phyloP scores from a whole-genome alignment of 1,140 invertebrate genomes.

The Psix sp. region DNA sequence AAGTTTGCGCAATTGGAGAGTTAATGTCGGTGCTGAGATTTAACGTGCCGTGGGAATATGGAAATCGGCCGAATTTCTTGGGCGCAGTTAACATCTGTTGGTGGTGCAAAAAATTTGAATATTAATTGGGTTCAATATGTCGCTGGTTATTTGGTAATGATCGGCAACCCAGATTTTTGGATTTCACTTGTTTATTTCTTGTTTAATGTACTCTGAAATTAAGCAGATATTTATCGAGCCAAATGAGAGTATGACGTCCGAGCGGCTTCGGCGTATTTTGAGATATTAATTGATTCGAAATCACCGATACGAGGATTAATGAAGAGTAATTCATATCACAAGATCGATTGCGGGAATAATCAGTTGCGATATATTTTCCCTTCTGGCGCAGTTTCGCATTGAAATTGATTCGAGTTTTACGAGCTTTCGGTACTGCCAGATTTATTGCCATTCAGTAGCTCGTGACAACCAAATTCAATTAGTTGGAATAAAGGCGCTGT shows the following conservation, averaged over 20 bases:
- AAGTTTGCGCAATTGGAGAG: slow-evolving; percentile 47
- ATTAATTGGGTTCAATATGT: slow-evolving; percentile 56
- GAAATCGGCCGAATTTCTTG: slow-evolving; percentile 41
- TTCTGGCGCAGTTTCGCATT: too few species aligned
- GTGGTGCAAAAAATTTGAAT: slow-evolving; percentile 34
- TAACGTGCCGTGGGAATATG: slow-evolving; percentile 49
- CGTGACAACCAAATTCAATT: slow-evolving; percentile 26
- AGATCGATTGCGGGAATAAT: too few species aligned
- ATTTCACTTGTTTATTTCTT: slow-evolving; percentile 38
- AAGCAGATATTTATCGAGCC: neutral
- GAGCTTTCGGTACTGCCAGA: neutral
- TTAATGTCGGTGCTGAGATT: slow-evolving; percentile 29
- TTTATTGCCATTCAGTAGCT: slow-evolving; percentile 1
- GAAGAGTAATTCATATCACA: too few species aligned
- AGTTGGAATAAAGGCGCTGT: too few species aligned
- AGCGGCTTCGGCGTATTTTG: too few species aligned
- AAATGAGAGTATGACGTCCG: neutral
- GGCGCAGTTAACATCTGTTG: slow-evolving; percentile 38
- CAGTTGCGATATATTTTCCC: too few species aligned
- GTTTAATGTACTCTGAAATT: slow-evolving; percentile 24
- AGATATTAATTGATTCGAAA: too few species aligned
- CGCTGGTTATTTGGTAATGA: slow-evolving; percentile 53
- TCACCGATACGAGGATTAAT: too few species aligned
- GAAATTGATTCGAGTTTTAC: too few species aligned
- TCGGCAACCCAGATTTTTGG: slow-evolving; percentile 38